Conservation (phyloP, 1,140 invertebrate genomes). For the Drosophila nigromelanica region DNA sequence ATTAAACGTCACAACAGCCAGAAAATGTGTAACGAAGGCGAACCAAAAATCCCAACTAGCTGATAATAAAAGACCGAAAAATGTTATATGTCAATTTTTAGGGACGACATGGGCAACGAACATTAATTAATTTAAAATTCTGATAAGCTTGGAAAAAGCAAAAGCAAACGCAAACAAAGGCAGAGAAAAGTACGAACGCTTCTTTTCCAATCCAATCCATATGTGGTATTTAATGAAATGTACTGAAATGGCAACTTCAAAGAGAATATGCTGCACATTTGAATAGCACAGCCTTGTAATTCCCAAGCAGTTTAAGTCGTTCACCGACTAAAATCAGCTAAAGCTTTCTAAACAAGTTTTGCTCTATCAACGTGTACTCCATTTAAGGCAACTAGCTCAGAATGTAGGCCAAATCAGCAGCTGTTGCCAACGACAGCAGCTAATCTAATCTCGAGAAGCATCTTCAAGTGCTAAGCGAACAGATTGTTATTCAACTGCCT, state of each 20-base stretch:
- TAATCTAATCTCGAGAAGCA: constrained; percentile 28
- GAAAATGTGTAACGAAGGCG: constrained; percentile 18
- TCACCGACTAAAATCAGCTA: not conserved
- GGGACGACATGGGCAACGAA: constrained; percentile 37
- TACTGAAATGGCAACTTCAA: not conserved
- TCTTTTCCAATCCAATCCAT: too few species aligned
- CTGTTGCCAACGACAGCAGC: constrained; percentile 26
- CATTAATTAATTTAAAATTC: constrained; percentile 68
- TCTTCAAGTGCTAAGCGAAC: constrained; percentile 20
- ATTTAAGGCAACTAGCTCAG: constrained; percentile 15
- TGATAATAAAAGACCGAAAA: constrained; percentile 36
- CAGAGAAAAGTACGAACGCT: not conserved
- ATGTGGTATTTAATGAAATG: too few species aligned
- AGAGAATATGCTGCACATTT: too few species aligned
- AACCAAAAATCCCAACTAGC: constrained; percentile 24
- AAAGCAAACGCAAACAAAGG: too few species aligned
- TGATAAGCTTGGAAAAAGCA: not conserved
- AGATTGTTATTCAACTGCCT: constrained; percentile 13
- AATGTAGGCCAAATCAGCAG: constrained; percentile 30
- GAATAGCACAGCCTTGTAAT: not conserved
- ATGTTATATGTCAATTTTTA: constrained; percentile 59
- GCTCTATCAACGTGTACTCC: not conserved
- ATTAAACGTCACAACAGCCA: constrained; percentile 59
- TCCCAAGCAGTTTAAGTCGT: too few species aligned
- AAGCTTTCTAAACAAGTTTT: not conserved